Evolutionary conservation across 2,113 vertebrate genomes (phyloP).

Genomic region (Dasyurus viverrinus): DNA sequence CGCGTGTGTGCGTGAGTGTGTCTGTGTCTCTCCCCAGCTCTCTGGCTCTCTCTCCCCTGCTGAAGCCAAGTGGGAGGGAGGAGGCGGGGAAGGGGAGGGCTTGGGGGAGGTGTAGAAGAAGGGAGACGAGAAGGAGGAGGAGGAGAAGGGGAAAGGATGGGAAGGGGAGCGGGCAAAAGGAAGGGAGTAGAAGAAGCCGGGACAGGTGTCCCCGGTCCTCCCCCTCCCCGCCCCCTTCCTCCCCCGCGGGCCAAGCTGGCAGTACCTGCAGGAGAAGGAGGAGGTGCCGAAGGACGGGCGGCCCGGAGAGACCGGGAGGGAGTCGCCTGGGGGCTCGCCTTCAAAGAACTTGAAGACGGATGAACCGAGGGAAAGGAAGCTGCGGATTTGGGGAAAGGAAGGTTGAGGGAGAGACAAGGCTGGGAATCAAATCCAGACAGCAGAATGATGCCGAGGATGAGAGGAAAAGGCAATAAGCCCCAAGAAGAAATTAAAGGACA

Average conservation of each 20-base stretch:
- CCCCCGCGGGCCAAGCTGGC: slow-evolving; percentile 67
- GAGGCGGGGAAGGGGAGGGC: slow-evolving; percentile 71
- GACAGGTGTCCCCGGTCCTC: slow-evolving; percentile 60
- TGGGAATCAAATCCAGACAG: slow-evolving; percentile 51
- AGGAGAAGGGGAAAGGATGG: no score
- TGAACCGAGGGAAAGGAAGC: background rate
- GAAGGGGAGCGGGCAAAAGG: slow-evolving; percentile 48
- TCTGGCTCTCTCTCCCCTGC: background rate
- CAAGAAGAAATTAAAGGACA: background rate
- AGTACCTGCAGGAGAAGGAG: slow-evolving; percentile 30
- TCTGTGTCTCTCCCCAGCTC: slow-evolving; percentile 40
- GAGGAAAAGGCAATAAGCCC: slow-evolving; percentile 19
- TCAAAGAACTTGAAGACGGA: background rate
- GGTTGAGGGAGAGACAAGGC: background rate
- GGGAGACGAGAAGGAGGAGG: slow-evolving; percentile 50
- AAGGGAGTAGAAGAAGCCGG: background rate
- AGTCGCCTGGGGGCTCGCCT: background rate
- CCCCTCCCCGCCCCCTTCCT: background rate
- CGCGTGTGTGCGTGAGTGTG: slow-evolving; percentile 68
- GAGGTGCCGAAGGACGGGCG: background rate
- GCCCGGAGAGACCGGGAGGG: background rate
- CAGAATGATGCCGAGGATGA: slow-evolving; percentile 23
- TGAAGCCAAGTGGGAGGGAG: slow-evolving; percentile 68
- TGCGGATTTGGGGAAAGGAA: background rate
- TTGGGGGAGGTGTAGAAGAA: slow-evolving; percentile 63